Percentiles rank a stretch among this genome's conserved stretches.
Conservation (phyloP, 2,113 vertebrate species). For the Amblyopsis rosae region DNA sequence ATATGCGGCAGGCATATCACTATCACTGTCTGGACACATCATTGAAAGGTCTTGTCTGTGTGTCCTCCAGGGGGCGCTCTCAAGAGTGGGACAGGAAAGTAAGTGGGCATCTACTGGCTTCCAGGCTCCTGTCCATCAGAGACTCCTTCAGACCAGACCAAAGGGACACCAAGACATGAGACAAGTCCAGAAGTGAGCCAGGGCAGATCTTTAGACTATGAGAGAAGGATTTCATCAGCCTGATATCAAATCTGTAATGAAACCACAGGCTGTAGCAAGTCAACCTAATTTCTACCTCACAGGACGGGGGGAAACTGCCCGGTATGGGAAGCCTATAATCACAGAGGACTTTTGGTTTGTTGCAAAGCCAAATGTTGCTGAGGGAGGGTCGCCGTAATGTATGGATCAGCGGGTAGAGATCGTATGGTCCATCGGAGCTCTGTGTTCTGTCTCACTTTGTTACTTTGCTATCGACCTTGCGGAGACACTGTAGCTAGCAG, state of each 20-base stretch:
- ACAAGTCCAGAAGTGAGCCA: neutral
- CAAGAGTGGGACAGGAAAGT: constrained; percentile 79
- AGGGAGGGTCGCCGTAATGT: neutral
- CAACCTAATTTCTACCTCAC: neutral
- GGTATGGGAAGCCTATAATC: neutral
- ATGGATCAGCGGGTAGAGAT: neutral
- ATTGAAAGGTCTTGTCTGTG: constrained; percentile 4
- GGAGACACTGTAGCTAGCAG: neutral
- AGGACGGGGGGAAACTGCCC: neutral
- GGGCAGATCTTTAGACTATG: neutral
- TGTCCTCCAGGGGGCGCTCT: constrained; percentile 75
- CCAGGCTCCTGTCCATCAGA: constrained; percentile 68
- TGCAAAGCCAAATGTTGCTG: neutral
- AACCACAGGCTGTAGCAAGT: neutral
- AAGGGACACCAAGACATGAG: constrained; percentile 61
- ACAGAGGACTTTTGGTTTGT: neutral
- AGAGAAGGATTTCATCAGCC: neutral
- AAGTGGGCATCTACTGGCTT: constrained; percentile 73
- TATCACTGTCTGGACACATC: neutral
- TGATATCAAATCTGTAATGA: neutral
- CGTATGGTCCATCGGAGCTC: neutral
- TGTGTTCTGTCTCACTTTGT: neutral
- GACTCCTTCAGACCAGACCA: constrained; percentile 70
- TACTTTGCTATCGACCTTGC: constrained; percentile 14
- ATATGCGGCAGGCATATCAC: no score